Evolutionary conservation across 2,113 vertebrate species (phyloP), one percentile per base, ranked within the genome.

Genomic region (Rhinolophus sinicus): DNA sequence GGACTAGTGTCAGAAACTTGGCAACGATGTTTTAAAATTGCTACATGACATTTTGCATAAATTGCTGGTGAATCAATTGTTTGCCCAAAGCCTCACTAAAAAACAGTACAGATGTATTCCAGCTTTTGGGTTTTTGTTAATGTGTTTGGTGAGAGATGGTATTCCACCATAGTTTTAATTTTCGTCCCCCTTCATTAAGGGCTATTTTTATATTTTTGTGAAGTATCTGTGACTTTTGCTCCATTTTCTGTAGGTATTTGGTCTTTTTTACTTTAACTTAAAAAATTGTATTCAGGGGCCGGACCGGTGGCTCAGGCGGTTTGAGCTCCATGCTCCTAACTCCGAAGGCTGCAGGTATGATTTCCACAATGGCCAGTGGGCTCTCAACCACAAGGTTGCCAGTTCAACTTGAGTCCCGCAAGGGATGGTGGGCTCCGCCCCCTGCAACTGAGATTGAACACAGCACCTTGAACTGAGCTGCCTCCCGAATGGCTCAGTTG

Each of bases 91-190:
- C 40, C 15, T 85, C 58, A 35, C 70, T 52, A 60, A 78, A 52
- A 60, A 78, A 78, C 8, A 35, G 18, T 78, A 62, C 9, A n/a
- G 40, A 44, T 6, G 40, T 47, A 38, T 84, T 64, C 50, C n/a
- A 90, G 14, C 64, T 93, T 88, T 80, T 38, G 56, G 67, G 69
- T 84, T 95, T 78, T 56, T 50, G 10, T 62, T 73, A 88, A 13
- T 84, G 6, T 73, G 40, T 64, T 84, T 80, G 35, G 7, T 93
- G 35, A 75, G 28, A 94, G 50, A 65, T 40, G 38, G 13, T 89
- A 67, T 73, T 93, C 93, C 26, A 73, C 11, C 38, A 7, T 70
- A 85, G 52, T 89, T 93, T n/a, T 84, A 35, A 89, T 92, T 92
- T 89, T 22, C 52, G 62, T 72, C 21, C 67, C 60, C 14, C 80